Evolutionary conservation across 1,140 invertebrate genomes (phyloP).

Genomic region (Drosophila willistoni): DNA sequence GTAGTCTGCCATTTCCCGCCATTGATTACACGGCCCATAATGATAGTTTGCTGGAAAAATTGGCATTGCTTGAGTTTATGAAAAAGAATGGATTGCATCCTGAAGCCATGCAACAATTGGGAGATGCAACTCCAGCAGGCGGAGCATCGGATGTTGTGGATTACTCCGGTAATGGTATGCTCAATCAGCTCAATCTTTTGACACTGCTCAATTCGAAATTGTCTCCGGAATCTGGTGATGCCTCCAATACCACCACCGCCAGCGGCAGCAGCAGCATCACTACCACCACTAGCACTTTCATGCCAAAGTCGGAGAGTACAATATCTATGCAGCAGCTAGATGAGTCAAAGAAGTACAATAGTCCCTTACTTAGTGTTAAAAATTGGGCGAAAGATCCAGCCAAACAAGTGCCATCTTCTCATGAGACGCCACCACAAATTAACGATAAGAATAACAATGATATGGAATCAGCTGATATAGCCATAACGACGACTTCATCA

Average conservation of each 20-base stretch:
- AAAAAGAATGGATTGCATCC: constrained; percentile 83
- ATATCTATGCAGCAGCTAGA: constrained; percentile 21
- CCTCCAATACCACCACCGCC: background rate
- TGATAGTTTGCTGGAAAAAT: constrained; percentile 64
- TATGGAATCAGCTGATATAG: constrained; percentile 46
- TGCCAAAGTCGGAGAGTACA: constrained; percentile 16
- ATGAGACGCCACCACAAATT: constrained; percentile 41
- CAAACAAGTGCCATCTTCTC: constrained; percentile 42
- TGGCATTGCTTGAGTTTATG: constrained; percentile 67
- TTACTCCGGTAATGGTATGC: constrained; percentile 59
- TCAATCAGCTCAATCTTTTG: constrained; percentile 58
- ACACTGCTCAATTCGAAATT: constrained; percentile 67
- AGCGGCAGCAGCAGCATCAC: background rate
- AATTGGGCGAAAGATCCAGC: constrained; percentile 83
- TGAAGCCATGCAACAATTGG: constrained; percentile 62
- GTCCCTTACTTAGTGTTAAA: constrained; percentile 81
- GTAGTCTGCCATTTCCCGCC: constrained; percentile 47
- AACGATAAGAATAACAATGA: constrained; percentile 72
- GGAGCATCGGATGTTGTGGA: constrained; percentile 25
- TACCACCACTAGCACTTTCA: background rate
- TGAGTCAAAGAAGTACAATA: constrained; percentile 48
- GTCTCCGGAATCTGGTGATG: constrained; percentile 64
- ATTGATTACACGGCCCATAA: constrained; percentile 63
- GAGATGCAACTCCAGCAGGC: constrained; percentile 26
- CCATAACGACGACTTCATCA: constrained; percentile 63